Percentiles rank a stretch among this genome's conserved stretches.
These are phyloP conservation scores for Medauroidea extradentata DNA, from an alignment of 1,140 invertebrate species.

Conservation along the genomic window DNA sequence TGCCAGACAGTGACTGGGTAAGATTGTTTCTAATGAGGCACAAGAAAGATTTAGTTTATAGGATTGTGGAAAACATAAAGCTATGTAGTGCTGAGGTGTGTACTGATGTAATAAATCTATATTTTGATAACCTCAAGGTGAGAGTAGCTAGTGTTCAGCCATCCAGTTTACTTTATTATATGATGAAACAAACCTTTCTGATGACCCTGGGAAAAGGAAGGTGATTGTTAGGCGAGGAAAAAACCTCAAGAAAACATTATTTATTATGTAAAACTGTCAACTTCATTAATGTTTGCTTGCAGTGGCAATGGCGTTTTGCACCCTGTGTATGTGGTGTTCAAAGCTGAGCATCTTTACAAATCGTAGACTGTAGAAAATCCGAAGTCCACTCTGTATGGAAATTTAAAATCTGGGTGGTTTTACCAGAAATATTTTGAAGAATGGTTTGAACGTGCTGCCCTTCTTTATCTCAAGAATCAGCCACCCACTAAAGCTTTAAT, in stretches of 20 bases:
- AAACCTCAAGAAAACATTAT: constrained; percentile 16
- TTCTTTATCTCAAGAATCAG: constrained; percentile 4
- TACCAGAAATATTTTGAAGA: constrained; percentile 25
- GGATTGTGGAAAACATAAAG: too few species aligned
- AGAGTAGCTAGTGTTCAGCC: too few species aligned
- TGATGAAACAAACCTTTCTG: constrained; percentile 43
- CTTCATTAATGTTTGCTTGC: too few species aligned
- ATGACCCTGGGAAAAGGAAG: constrained; percentile 37
- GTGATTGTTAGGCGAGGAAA: constrained; percentile 26
- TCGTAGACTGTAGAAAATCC: constrained; percentile 24
- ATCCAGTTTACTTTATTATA: constrained; percentile 34
- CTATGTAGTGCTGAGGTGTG: too few species aligned
- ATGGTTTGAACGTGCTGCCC: constrained; percentile 22
- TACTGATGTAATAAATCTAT: too few species aligned
- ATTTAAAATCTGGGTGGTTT: constrained; percentile 26
- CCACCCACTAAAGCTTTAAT: constrained; percentile 19
- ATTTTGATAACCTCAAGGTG: too few species aligned
- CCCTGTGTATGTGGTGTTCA: constrained; percentile 18
- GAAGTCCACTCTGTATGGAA: neutral
- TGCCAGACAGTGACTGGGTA: too few species aligned
- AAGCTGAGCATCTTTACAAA: constrained; percentile 19
- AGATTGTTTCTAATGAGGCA: too few species aligned
- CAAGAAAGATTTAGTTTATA: too few species aligned
- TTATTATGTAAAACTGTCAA: too few species aligned
- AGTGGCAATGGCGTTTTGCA: neutral